Base-by-base conservation (phyloP, 1,140 invertebrate genomes). In the Brachionus manjavacas region DNA sequence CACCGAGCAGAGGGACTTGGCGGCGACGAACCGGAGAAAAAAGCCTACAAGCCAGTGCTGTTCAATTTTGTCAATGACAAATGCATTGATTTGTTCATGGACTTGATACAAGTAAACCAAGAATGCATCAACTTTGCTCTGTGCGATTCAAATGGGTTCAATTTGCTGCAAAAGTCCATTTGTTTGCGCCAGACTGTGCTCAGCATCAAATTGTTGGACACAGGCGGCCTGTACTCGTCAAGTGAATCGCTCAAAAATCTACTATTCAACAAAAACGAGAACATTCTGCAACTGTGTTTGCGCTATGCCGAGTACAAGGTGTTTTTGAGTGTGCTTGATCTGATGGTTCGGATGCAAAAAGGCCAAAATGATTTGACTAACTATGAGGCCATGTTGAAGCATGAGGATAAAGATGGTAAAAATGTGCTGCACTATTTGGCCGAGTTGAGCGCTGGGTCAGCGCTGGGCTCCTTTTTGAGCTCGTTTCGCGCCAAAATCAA, bases 1-100 rank as follows among this genome's bases (percentile, higher is more conserved):
- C 20, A 46, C 12, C 20, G 23, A n/a, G 25, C 11, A 3, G 72
- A 46, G 8, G 6, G 11, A n/a, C n/a, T 31, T 0, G 28, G 11
- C 12, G 43, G 46, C 7, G 72, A 76, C n/a, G 72, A 76, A 23
- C 7, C 23, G 12, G 72, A 76, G 2, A 23, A 12, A 28, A 76
- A 46, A 31, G 49, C 41, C 9, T 76, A 49, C 25, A 6, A 49
- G 12, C 72, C 72, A 1, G 72, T 46, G 23, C 25, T 76, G 41
- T 76, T 76, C 41, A 49, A 49, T 76, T 76, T 43, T 72, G 39
- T 72, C 2, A 72, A 41, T 41, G 68, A 72, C 8, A 72, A 41
- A 41, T 72, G 68, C 14, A 3, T 72, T 16, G 68, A 41, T 72
- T 20, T 72, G 16, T 72, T 72, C 35, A 20, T 20, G 9, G 68